These are phyloP conservation scores for Agrochola macilenta DNA, from an alignment of 2,888 invertebrate genomes.

Conservation along the genomic window DNA sequence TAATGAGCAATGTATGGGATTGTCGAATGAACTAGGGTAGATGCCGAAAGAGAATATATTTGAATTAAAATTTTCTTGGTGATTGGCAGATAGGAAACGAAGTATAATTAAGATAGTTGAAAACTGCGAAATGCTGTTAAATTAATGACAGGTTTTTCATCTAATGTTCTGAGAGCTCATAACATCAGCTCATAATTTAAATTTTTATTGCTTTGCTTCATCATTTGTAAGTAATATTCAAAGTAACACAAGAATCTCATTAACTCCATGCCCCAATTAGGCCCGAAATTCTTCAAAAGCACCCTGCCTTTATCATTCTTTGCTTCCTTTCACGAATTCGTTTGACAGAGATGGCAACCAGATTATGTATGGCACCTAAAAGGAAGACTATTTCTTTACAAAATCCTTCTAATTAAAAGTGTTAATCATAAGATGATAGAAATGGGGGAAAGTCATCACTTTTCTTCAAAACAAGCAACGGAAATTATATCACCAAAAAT, in stretches of 20 bases:
- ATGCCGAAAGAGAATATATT: background rate
- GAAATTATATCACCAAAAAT: conserved; percentile 2
- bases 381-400: background rate
- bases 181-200: background rate
- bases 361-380: conserved; percentile 22
- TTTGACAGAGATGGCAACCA: conserved; percentile 13
- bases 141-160: background rate
- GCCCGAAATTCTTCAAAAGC: conserved; percentile 26
- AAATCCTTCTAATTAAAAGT: conserved; percentile 2
- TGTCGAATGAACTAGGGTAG: background rate
- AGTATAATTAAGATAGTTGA: too few species aligned
- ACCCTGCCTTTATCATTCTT: conserved; percentile 12
- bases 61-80: background rate
- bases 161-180: background rate
- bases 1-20: background rate
- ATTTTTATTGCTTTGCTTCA: background rate
- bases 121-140: background rate
- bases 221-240: conserved; percentile 14
- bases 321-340: conserved; percentile 19
- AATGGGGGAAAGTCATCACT: background rate
- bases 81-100: background rate
- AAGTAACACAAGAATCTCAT: conserved; percentile 48
- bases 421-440: background rate
- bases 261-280: conserved; percentile 46
- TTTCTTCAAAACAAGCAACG: background rate